Evolutionary conservation across 2,797 vertebrate species (phyloP), one percentile per base, ranked within the genome.

Genomic region (Pagetopsis macropterus): DNA sequence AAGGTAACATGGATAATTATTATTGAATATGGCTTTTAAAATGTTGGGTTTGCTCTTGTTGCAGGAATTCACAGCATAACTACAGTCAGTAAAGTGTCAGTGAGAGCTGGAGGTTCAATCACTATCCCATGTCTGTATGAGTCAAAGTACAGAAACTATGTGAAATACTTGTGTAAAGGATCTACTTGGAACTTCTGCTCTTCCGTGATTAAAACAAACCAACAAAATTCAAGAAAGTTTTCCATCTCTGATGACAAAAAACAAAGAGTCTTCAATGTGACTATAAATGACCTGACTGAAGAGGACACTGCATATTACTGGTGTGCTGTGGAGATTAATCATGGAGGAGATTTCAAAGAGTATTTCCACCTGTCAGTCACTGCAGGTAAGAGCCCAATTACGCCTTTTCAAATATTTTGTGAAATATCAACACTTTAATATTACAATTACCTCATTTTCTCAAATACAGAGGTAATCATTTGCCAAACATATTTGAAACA

Each of bases 131-230:
- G 82, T 73, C 46, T 43, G 12, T 86, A 85, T 67, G 3, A 0
- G 0, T 0, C 1, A 0, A 0, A 6, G 0, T 70, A 82, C 62
- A 56, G 0, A 17, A 0, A 72, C n/a, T 0, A 81, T 10, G 68
- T 81, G 19, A 88, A 88, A 48, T 84, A 76, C 54, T 64, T 84
- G 50, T 88, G 84, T 76, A 0, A 64, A 77, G 85, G 84, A 68
- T 2, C 1, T 14, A 0, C 0, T 0, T 77, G 60, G 66, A 0
- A 0, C 0, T 0, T 0, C 0, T 87, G 88, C 46, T 3, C 0
- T 0, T 0, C 4, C 23, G 23, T 0, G 23, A 27, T 27, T 27
- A 27, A 64, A 4, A 81, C 11, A 1, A 6, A 31, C 1, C 0
- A 60, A 3, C 23, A 0, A 10, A 16, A 0, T 8, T 21, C 67